phyloP scores from a whole-genome alignment of 2,888 invertebrate species.

The Phaonia tiefii region DNA sequence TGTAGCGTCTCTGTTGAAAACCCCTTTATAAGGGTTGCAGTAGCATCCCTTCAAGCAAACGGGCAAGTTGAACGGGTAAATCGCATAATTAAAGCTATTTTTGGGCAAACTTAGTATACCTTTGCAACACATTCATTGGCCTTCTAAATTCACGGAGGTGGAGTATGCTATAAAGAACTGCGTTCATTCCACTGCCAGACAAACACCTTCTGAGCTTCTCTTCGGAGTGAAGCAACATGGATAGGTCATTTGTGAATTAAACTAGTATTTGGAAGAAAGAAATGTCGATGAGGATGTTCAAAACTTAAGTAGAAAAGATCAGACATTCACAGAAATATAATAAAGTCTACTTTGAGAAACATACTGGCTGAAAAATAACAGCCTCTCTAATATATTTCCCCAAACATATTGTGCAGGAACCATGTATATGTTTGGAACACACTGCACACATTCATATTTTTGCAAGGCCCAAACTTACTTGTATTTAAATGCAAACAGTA shows the following conservation, averaged over 20 bases:
- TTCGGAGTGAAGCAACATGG: conserved; percentile 58
- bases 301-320: conserved; percentile 16
- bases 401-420: too few species aligned
- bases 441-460: too few species aligned
- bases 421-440: too few species aligned
- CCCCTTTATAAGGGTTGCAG: background rate
- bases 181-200: conserved; percentile 35
- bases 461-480: too few species aligned
- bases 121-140: conserved; percentile 42
- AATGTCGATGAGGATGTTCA: background rate
- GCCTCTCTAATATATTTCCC: too few species aligned
- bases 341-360: conserved; percentile 21
- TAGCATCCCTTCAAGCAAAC: conserved; percentile 32
- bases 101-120: conserved; percentile 46
- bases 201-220: conserved; percentile 44
- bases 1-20: too few species aligned
- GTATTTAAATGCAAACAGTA: too few species aligned
- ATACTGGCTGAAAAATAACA: too few species aligned
- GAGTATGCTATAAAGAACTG: conserved; percentile 63
- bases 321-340: conserved; percentile 26
- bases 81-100: conserved; percentile 46
- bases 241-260: conserved; percentile 17
- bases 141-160: conserved; percentile 6
- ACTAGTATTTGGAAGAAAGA: conserved; percentile 31
- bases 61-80: conserved; percentile 53